Evolutionary conservation across 1,140 invertebrate species (phyloP).

Genomic region (Belonocnema kinseyi): DNA sequence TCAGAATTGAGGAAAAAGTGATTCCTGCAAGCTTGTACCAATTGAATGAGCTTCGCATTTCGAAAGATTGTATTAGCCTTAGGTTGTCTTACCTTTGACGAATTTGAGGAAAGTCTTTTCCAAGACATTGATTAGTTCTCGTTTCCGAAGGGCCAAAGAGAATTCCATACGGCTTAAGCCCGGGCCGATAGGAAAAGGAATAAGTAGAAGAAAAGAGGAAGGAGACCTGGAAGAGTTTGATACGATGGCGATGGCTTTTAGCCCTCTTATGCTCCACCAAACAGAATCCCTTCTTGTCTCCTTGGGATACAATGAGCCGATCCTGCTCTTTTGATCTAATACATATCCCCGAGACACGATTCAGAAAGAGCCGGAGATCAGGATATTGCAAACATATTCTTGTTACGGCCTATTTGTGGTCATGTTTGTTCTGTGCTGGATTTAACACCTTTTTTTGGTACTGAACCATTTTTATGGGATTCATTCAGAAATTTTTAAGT

Average conservation of each 20-base stretch:
- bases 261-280: conserved; percentile 32
- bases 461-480: neutral
- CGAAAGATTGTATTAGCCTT: too few species aligned
- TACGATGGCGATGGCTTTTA: conserved; percentile 32
- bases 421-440: conserved; percentile 38
- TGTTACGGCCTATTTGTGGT: conserved; percentile 37
- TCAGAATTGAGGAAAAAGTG: too few species aligned
- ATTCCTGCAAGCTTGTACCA: too few species aligned
- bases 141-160: neutral
- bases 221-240: neutral
- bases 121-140: neutral
- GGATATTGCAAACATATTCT: conserved; percentile 54
- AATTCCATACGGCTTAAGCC: neutral
- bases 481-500: too few species aligned
- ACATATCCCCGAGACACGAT: conserved; percentile 39
- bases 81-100: too few species aligned
- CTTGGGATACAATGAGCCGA: too few species aligned
- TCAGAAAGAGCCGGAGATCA: conserved; percentile 41
- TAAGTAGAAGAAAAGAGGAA: conserved; percentile 6
- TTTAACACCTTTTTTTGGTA: conserved; percentile 44
- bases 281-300: conserved; percentile 31
- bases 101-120: too few species aligned
- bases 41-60: too few species aligned
- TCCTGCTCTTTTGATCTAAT: conserved; percentile 44
- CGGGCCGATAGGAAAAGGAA: neutral